A percentile compares a stretch with the other conserved stretches of the same genome.
Evolutionary conservation across 2,113 vertebrate genomes (phyloP).

Genomic region (Rhipidura dahli): DNA sequence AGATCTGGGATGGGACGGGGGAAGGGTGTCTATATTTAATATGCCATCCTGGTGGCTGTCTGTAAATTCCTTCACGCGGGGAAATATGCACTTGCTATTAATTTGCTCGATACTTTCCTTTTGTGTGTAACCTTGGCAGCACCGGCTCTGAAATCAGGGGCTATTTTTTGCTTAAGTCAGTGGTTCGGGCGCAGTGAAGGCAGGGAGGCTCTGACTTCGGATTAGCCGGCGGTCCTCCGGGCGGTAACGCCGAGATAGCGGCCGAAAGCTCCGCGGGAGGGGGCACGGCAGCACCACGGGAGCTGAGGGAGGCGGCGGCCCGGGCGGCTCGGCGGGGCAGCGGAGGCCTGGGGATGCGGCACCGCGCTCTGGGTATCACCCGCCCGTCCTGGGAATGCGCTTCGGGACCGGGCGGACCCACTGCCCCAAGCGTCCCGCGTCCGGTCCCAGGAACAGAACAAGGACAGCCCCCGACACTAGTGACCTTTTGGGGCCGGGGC

Average conservation of each 20-base stretch:
- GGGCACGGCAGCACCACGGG: not conserved
- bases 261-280: not conserved
- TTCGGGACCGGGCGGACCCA: not conserved
- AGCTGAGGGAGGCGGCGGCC: too few relatives aligned
- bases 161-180: not conserved
- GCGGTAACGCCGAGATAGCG: rapidly evolving
- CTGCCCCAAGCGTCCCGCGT: not conserved
- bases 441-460: not conserved
- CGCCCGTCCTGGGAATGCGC: not conserved
- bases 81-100: not conserved
- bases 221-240: not conserved
- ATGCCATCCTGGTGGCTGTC: not conserved
- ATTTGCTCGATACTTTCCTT: not conserved
- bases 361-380: not conserved
- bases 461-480: not conserved
- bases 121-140: not conserved
- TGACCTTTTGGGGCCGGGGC: not conserved
- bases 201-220: not conserved
- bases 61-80: not conserved
- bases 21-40: not conserved
- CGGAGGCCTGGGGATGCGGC: not conserved
- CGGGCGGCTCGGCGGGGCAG: not conserved
- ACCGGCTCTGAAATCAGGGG: not conserved
- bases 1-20: not conserved
- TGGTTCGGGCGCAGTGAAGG: too few relatives aligned